Base-by-base conservation (phyloP, 1,140 invertebrate genomes). In the Triops longicaudatus region DNA sequence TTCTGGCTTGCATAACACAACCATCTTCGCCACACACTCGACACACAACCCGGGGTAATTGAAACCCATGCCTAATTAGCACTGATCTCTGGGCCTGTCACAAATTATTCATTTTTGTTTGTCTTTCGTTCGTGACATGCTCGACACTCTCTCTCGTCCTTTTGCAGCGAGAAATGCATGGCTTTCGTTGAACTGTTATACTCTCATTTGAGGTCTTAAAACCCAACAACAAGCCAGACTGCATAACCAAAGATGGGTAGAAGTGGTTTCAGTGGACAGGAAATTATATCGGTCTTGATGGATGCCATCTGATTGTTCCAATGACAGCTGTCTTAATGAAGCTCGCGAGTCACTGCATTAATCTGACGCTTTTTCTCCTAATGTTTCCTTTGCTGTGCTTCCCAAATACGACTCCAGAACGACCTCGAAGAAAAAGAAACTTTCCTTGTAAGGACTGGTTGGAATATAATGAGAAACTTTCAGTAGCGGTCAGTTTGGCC, bases 71-170 rank as follows among this genome's bases (percentile, higher is more conserved):
- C 50, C 50, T 63, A 63, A 63, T 63, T 63, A 63, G 50, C 50
- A 22, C 50, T 63, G 50, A 63, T 63, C 50, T 22, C 14, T 63
- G 50, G 50, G 50, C 50, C 50, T 63, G 50, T 22, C 10, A 5
- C 50, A 63, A 4, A 63, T 63, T 63, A 63, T 63, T 63, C 50
- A 63, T 63, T 63, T 63, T 63, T 63, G 50, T 63, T 63, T 63
- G 14, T 2, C 50, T 63, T 63, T n/a, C n/a, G 14, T 63, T 14
- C 50, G 31, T 37, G 7, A 2, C 31, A 37, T 37, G 31, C 31
- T 2, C 31, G 31, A 37, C 31, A 37, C 31, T 37, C 31, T 37
- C 31, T 37, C 2, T n/a, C 2, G 31, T 37, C 31, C 31, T 37
- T 37, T 37, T 2, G 31, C 2, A 37, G 31, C 50, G 17, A n/a